A percentile compares a stretch with the other conserved stretches of the same genome.
Conservation (phyloP, 2,113 vertebrate genomes). For the Polyodon spathula region DNA sequence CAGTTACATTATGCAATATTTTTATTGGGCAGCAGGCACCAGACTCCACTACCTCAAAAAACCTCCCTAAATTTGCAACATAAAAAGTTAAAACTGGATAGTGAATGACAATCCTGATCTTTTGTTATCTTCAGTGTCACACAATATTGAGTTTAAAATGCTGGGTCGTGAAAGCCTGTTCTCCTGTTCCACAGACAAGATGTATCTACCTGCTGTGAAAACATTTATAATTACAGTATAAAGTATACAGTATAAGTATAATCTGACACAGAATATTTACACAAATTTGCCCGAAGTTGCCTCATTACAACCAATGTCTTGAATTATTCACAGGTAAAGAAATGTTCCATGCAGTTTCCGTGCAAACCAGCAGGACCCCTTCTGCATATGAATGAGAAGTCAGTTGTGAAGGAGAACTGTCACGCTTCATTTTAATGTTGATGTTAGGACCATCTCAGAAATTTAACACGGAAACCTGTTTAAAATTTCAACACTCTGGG, state of each 20-base stretch:
- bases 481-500: slow-evolving; percentile 1
- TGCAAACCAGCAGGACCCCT: slow-evolving; percentile 46
- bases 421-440: slow-evolving; percentile 26
- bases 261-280: slow-evolving; percentile 46
- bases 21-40: no score
- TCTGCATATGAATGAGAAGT: slow-evolving; percentile 24
- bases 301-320: slow-evolving; percentile 43
- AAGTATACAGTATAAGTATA: slow-evolving; percentile 37
- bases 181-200: no score
- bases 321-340: slow-evolving; percentile 49
- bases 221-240: no score
- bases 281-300: slow-evolving; percentile 41
- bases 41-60: no score
- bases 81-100: no score
- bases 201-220: no score
- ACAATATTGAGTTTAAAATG: no score
- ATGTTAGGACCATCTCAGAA: slow-evolving; percentile 29
- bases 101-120: no score
- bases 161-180: no score
- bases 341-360: slow-evolving; percentile 42
- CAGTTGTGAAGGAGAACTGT: slow-evolving; percentile 30
- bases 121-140: no score
- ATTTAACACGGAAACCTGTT: slow-evolving; percentile 8
- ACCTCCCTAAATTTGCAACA: no score
- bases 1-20: no score